phyloP scores from a whole-genome alignment of 2,797 vertebrate species.

The Spatula clypeata region DNA sequence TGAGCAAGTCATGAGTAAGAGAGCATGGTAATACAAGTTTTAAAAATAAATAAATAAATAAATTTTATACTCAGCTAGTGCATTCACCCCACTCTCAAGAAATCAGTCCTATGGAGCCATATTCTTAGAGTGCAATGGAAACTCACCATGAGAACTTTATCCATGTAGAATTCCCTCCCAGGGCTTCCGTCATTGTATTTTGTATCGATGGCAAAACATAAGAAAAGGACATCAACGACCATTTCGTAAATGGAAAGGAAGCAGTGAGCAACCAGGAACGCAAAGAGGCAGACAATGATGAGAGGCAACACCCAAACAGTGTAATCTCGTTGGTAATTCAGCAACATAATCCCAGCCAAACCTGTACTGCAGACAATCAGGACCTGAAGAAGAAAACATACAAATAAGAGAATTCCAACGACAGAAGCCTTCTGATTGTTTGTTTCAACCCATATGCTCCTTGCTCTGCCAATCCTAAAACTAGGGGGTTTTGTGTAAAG shows the following conservation, averaged over 20 bases:
- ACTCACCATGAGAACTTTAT: conserved; percentile 97
- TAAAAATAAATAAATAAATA: not conserved
- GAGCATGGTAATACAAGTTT: not conserved
- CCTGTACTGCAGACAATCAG: conserved; percentile 95
- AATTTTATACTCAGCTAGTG: not conserved
- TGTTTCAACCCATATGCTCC: not conserved
- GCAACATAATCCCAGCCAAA: conserved; percentile 93
- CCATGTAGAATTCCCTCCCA: conserved; percentile 98
- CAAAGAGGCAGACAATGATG: conserved; percentile 95
- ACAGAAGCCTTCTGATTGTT: not conserved
- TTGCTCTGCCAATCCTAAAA: not conserved
- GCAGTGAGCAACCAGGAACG: conserved; percentile 97
- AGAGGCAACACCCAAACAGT: conserved; percentile 97
- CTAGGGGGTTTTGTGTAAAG: not conserved
- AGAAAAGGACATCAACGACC: conserved; percentile 97
- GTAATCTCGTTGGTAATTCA: conserved; percentile 96
- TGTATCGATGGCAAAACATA: conserved; percentile 97
- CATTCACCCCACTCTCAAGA: not conserved
- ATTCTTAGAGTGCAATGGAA: not conserved
- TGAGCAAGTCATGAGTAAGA: not conserved
- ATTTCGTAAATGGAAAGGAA: conserved; percentile 99
- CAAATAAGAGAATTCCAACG: not conserved
- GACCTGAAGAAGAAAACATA: conserved; percentile 83
- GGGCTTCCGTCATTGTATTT: conserved; percentile 98
- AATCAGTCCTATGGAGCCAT: not conserved